Evolutionary conservation across 2,113 vertebrate species (phyloP).

Genomic region (Empidonax traillii): DNA sequence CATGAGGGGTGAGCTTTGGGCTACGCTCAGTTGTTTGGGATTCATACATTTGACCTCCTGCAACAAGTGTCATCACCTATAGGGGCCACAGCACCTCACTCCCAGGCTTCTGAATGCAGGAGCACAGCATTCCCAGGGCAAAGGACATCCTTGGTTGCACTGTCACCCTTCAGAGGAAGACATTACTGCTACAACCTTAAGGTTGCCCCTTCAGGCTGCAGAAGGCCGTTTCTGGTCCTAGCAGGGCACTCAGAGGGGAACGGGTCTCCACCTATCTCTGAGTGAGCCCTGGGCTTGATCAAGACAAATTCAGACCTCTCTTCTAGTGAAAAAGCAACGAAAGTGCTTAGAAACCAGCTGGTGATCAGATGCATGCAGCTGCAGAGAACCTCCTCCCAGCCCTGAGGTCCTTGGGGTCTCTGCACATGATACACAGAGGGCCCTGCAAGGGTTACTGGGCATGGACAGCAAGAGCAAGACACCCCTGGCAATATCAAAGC

Average conservation of each 20-base stretch:
- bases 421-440: accelerated
- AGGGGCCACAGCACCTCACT: background rate
- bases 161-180: background rate
- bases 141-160: background rate
- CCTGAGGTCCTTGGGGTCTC: background rate
- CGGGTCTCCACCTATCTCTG: background rate
- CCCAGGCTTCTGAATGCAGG: background rate
- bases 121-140: background rate
- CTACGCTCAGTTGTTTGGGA: background rate
- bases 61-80: background rate
- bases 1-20: accelerated
- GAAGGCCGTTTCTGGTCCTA: background rate
- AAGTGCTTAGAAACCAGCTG: background rate
- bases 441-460: background rate
- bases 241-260: background rate
- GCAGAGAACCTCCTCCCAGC: background rate
- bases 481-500: background rate
- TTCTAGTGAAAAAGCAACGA: background rate
- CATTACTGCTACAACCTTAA: background rate
- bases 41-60: background rate
- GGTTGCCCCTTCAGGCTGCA: background rate
- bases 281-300: background rate
- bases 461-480: accelerated
- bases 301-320: background rate
- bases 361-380: background rate